Base-by-base conservation (phyloP, 2,113 vertebrate species). In the Arizona elegans region DNA sequence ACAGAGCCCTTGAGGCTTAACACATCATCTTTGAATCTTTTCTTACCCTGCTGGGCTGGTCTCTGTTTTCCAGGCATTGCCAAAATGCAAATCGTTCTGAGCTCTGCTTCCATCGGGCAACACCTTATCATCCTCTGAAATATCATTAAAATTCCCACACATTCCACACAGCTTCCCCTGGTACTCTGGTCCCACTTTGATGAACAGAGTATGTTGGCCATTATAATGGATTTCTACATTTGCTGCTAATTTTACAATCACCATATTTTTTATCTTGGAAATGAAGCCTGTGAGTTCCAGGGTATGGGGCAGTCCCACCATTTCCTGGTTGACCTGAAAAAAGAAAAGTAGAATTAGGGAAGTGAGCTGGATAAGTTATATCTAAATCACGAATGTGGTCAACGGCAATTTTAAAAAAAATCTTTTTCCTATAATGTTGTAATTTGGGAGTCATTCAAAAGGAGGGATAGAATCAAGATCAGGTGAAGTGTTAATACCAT, bases 141-240 rank as follows among this genome's bases (percentile, higher is more conserved):
- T 29, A 52, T 87, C 93, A 43, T 98, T 98, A 91, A 95, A 96
- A 94, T 98, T 97, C 17, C 98, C 98, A 94, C 98, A 98, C 97
- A 98, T 97, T 9, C 98, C 98, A 1, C 90, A 96, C 3, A 98
- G 91, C 55, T 86, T 92, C 58, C 95, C 94, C 93, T 62, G 47
- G 90, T 65, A 93, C 3, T 93, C 85, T 33, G 91, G 93, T 0
- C 81, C 94, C 0, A 98, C 65, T 58, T 93, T 95, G 59, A 98
- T 93, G 26, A 97, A 33, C 58, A 98, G 91, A 8, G 93, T 97
- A 53, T 95, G 96, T 0, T 1, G 47, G 1, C 97, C 97, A 50
- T 98, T 96, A 91, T 97, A 98, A 53, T 96, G 96, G 53, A 98
- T 96, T 0, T 89, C 8, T 52, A 97, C 38, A 11, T 97, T 89